phyloP scores from a whole-genome alignment of 2,113 vertebrate species.

The Neolamprologus hecqui region DNA sequence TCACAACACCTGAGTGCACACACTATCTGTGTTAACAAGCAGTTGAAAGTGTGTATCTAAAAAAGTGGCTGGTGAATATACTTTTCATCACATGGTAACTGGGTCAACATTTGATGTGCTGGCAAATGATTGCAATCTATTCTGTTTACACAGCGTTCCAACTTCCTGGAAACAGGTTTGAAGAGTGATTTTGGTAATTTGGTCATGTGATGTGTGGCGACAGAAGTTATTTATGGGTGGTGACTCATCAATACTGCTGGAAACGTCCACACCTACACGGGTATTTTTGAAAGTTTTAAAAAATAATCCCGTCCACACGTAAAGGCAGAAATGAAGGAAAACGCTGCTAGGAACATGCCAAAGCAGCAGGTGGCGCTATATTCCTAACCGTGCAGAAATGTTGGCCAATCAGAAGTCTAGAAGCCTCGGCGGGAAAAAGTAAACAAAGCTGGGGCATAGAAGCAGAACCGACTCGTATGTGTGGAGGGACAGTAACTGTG shows the following conservation, averaged over 20 bases:
- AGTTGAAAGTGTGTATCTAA: rapidly evolving
- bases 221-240: not conserved
- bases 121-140: not conserved
- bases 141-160: not conserved
- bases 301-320: too few relatives aligned
- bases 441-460: too few relatives aligned
- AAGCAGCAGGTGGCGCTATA: too few relatives aligned
- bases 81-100: not conserved
- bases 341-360: too few relatives aligned
- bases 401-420: too few relatives aligned
- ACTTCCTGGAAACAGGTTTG: not conserved
- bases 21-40: not conserved
- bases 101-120: not conserved
- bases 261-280: not conserved
- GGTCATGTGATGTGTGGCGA: not conserved
- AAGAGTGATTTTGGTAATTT: not conserved
- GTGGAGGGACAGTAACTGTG: too few relatives aligned
- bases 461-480: rapidly evolving
- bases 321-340: too few relatives aligned
- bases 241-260: not conserved
- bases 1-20: not conserved
- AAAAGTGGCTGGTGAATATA: rapidly evolving
- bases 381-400: rapidly evolving
- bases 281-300: too few relatives aligned
- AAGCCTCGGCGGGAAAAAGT: too few relatives aligned